phyloP scores from a whole-genome alignment of 2,888 invertebrate species.

The Acleris laterana region DNA sequence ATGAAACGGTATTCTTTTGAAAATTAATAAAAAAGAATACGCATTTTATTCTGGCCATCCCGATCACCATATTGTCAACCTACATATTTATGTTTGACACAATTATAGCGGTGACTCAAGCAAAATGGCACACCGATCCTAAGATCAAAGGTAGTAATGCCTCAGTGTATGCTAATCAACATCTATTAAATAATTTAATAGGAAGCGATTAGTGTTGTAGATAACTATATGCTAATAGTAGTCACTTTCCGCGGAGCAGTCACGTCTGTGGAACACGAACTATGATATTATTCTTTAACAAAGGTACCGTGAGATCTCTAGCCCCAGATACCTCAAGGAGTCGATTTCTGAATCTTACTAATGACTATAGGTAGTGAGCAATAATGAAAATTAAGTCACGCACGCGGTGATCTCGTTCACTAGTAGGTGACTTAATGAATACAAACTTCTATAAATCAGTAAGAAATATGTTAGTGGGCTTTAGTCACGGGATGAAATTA shows the following conservation, averaged over 20 bases:
- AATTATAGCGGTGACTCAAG: slow-evolving; percentile 24
- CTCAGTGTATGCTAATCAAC: slow-evolving; percentile 32
- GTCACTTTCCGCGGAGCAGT: slow-evolving; percentile 32
- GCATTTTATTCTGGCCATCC: background rate
- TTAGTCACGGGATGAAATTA: too few relatives aligned
- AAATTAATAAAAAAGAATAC: too few relatives aligned
- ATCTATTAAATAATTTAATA: slow-evolving; percentile 35
- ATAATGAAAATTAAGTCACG: too few relatives aligned
- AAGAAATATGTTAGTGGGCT: too few relatives aligned
- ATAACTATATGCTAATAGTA: slow-evolving; percentile 27
- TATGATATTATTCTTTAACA: background rate
- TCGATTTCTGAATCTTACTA: too few relatives aligned
- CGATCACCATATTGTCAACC: background rate
- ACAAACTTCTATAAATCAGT: too few relatives aligned
- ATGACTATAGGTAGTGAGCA: too few relatives aligned
- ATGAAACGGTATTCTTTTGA: too few relatives aligned
- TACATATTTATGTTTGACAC: background rate
- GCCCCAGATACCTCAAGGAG: too few relatives aligned
- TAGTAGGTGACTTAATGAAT: too few relatives aligned
- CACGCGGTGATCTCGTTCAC: too few relatives aligned
- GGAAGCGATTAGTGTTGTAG: slow-evolving; percentile 31
- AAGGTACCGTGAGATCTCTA: too few relatives aligned
- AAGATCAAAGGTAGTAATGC: slow-evolving; percentile 28
- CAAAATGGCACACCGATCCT: slow-evolving; percentile 20
- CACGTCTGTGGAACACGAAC: slow-evolving; percentile 33